These are phyloP conservation scores for Saguinus oedipus DNA, from an alignment of 2,797 vertebrate species.

Conservation along the genomic window DNA sequence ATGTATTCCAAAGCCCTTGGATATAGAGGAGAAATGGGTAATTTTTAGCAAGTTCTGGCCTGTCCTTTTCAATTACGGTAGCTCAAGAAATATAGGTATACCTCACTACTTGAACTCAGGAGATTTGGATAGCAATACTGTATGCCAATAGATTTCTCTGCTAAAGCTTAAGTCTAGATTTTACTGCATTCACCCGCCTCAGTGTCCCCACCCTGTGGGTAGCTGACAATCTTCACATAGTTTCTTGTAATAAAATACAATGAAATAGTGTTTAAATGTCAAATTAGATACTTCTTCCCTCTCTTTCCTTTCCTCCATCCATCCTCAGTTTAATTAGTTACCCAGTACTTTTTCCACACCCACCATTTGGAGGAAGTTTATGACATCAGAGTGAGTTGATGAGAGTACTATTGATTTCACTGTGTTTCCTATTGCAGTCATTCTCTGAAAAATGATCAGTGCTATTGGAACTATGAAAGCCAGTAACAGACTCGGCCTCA, in stretches of 20 bases:
- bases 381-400: background rate
- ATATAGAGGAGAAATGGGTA: background rate
- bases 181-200: background rate
- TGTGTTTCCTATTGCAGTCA: background rate
- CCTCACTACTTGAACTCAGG: background rate
- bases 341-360: background rate
- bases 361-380: background rate
- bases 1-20: background rate
- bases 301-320: background rate
- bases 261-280: background rate
- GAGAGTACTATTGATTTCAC: background rate
- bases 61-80: background rate
- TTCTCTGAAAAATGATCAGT: background rate
- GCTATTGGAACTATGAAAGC: constrained; percentile 1
- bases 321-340: background rate
- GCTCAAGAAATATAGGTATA: background rate
- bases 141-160: background rate
- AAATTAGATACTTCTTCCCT: background rate
- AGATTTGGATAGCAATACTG: background rate
- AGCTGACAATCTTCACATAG: background rate
- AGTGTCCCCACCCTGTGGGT: background rate
- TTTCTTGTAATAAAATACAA: constrained; percentile 41
- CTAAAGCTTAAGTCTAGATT: background rate
- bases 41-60: background rate
- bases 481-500: background rate